Evolutionary conservation across 2,888 invertebrate genomes (phyloP).

Genomic region (Phengaris arion): DNA sequence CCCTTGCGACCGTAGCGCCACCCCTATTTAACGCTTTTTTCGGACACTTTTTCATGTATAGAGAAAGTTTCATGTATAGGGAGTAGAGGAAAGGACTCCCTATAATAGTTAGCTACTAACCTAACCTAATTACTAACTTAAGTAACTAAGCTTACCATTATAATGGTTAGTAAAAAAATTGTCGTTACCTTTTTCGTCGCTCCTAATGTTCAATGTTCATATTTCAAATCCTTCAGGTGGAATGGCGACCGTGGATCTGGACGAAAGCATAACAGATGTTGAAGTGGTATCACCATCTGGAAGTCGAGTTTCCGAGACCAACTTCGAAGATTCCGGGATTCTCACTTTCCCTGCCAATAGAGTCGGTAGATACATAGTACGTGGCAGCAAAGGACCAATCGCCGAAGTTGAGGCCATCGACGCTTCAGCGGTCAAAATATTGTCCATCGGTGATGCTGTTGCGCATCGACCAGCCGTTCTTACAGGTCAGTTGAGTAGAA

Average conservation of each 20-base stretch:
- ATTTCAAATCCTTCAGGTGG: constrained; percentile 52
- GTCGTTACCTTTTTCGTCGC: background rate
- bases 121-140: too few relatives aligned
- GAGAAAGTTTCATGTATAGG: too few relatives aligned
- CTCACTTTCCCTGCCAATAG: constrained; percentile 88
- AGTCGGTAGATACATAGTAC: constrained; percentile 87
- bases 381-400: constrained; percentile 61
- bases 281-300: constrained; percentile 84
- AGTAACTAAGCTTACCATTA: background rate
- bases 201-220: background rate
- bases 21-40: too few relatives aligned
- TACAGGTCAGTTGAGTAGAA: constrained; percentile 72
- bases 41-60: too few relatives aligned
- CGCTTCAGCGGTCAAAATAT: constrained; percentile 84
- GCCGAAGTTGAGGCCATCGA: constrained; percentile 88
- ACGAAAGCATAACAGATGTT: constrained; percentile 81
- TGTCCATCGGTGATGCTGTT: constrained; percentile 86
- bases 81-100: too few relatives aligned
- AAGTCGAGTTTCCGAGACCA: constrained; percentile 80
- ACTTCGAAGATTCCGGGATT: constrained; percentile 78
- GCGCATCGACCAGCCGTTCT: constrained; percentile 91
- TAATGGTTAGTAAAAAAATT: too few relatives aligned
- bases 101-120: too few relatives aligned
- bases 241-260: constrained; percentile 81
- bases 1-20: too few relatives aligned